Base-by-base conservation (phyloP, 2,888 invertebrate genomes). In the Buathra laborator region DNA sequence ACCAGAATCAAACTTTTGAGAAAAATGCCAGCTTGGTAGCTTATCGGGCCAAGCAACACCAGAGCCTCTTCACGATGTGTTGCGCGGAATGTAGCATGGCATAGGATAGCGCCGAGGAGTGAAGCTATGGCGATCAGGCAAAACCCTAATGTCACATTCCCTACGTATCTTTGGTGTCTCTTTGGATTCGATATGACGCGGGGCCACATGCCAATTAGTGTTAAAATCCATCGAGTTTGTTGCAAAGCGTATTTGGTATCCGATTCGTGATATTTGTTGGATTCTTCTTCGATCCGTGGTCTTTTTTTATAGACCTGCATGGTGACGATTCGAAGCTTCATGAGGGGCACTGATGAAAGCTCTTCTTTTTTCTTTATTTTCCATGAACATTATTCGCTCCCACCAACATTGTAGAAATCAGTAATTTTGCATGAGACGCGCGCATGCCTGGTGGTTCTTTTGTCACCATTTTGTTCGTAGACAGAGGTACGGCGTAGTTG, bases 141-240 rank as follows among this genome's bases (percentile, higher is more conserved):
- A 24, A 24, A 24, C 24, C 24, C 24, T 19, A 72, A 59, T 29
- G 78, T 29, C 19, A 78, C 48, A 0, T 51, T 80, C 2, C 64
- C 70, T 2, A 67, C 4, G 29, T 16, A 14, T 71, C 56, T 76
- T 32, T 79, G 70, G 24, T 46, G 14, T 62, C 16, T 72, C 51
- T 76, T 74, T 29, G 82, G 24, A n/a, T 77, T 59, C 16, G 81
- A 56, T 19, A 74, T 70, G 0, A 87, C 72, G 5, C 62, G 46
- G 1, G 85, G 53, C 86, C 86, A 86, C 24, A 85, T 76, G 0
- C 86, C 86, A 10, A 87, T 44, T 10, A 79, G 16, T 16, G 77
- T 74, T 4, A 87, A 32, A 62, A 85, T 51, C 75, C 79, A 86
- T 62, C 80, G 76, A 12, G 85, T 86, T 16, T 83, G 81, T 32